Conservation (phyloP, 2,888 invertebrate genomes). For the Spicauda simplicius region DNA sequence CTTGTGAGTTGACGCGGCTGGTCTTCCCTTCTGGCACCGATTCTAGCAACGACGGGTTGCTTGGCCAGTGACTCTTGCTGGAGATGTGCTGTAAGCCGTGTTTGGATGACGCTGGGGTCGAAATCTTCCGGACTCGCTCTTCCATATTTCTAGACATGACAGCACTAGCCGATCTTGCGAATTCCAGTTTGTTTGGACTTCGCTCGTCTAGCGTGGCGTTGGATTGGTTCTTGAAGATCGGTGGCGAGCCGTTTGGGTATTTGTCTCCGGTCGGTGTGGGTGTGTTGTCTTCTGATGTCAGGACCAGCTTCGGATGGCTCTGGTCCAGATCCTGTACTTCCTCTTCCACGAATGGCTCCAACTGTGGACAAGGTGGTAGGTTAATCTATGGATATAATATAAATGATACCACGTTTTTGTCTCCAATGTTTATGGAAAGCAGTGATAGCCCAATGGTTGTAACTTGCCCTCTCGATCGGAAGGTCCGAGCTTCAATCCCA, state of each 20-base stretch:
- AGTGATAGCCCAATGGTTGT: too few species aligned
- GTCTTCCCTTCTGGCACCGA: conserved; percentile 88
- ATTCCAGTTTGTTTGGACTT: conserved; percentile 52
- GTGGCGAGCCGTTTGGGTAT: conserved; percentile 68
- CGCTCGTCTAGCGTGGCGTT: conserved; percentile 57
- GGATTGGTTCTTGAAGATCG: conserved; percentile 62
- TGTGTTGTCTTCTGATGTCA: conserved; percentile 62
- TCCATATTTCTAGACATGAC: conserved; percentile 82
- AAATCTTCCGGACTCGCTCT: conserved; percentile 67
- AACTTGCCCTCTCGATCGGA: too few species aligned
- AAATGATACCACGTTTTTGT: too few species aligned
- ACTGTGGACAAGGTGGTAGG: conserved; percentile 46
- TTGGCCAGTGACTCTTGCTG: conserved; percentile 86
- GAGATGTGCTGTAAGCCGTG: conserved; percentile 85
- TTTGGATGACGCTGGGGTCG: conserved; percentile 61
- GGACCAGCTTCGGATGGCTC: conserved; percentile 56
- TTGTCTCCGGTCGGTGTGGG: conserved; percentile 52
- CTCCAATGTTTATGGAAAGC: too few species aligned
- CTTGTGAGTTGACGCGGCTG: conserved; percentile 66
- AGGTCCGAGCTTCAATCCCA: too few species aligned
- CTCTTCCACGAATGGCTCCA: conserved; percentile 72
- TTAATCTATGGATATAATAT: too few species aligned
- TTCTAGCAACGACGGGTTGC: conserved; percentile 86
- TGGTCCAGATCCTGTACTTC: conserved; percentile 62
- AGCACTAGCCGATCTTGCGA: conserved; percentile 89